Conservation (phyloP, 2,888 invertebrate genomes). For the Harmothoe impar region DNA sequence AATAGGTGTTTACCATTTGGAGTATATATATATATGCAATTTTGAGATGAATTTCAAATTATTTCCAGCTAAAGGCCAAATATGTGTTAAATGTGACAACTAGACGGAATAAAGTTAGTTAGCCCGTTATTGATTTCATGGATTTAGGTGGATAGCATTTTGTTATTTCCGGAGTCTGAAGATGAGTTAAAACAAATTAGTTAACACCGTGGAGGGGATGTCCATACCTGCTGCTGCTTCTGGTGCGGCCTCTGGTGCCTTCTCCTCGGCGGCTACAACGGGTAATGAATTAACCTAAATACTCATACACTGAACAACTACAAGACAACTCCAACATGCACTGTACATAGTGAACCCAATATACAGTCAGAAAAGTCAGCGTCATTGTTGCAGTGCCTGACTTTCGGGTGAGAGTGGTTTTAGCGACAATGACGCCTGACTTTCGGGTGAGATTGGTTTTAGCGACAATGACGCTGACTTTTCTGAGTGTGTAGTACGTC, state of each 20-base stretch:
- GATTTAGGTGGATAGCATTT: not conserved
- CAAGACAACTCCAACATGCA: not conserved
- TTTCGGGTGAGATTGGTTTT: too few species aligned
- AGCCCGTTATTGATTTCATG: not conserved
- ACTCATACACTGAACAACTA: not conserved
- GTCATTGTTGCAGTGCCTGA: too few species aligned
- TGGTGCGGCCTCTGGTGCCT: not conserved
- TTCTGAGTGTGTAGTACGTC: not conserved
- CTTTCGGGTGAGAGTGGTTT: too few species aligned
- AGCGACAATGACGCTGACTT: too few species aligned
- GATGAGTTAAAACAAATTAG: not conserved
- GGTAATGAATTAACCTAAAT: not conserved
- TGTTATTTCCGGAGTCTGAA: not conserved
- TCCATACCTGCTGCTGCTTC: slow-evolving; percentile 15
- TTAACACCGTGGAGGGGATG: not conserved
- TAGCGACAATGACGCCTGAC: too few species aligned
- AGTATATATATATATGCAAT: not conserved
- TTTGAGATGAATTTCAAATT: not conserved
- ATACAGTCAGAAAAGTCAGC: not conserved
- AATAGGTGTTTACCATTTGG: not conserved
- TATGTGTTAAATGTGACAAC: not conserved
- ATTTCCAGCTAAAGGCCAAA: not conserved
- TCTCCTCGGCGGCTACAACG: slow-evolving; percentile 1
- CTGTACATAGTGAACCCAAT: not conserved
- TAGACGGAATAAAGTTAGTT: not conserved